Evolutionary conservation across 2,888 invertebrate genomes (phyloP), one percentile per base, ranked within the genome.

Genomic region (Limnephilus marmoratus): DNA sequence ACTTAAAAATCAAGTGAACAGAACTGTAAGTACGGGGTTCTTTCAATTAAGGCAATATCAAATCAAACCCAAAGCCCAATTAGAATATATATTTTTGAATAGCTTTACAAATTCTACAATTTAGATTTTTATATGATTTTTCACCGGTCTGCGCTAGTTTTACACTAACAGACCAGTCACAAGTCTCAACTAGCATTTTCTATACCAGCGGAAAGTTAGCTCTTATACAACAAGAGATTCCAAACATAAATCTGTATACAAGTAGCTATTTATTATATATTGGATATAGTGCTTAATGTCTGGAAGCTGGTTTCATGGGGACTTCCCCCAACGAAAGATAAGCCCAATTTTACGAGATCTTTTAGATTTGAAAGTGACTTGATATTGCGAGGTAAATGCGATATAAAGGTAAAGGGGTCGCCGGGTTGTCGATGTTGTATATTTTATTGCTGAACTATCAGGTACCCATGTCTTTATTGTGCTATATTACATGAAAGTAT

Each of bases 311-410:
- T 88, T 34, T 80, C 29, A 80, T n/a, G 34, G 81, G 90, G 90
- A 90, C 45, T 81, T 82, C 45, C 37, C 45, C 37, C 68, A 41
- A n/a, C 90, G 4, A 37, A 90, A 90, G 90, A 81, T 90, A 81
- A 90, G 45, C 90, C 82, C 81, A 34, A 90, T 90, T 90, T 90
- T 90, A 90, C 80, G 90, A 90, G 81, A 90, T 90, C 80, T 81
- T 81, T 41, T 37, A 5, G 82, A 90, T 90, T 80, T 37, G 81
- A 81, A 90, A 90, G 80, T 81, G 34, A 45, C 81, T 41, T n/a
- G 90, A 81, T 90, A 90, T 90, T 90, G 41, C 45, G 45, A 41
- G 41, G 45, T 45, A 68, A 81, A 90, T 82, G 37, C 3, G 49
- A 86, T 86, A 49, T 86, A n/a, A 24, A 11, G 49, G 49, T 49